These are phyloP conservation scores for Bombus sylvicola DNA, from an alignment of 1,140 invertebrate species.

Conservation along the genomic window DNA sequence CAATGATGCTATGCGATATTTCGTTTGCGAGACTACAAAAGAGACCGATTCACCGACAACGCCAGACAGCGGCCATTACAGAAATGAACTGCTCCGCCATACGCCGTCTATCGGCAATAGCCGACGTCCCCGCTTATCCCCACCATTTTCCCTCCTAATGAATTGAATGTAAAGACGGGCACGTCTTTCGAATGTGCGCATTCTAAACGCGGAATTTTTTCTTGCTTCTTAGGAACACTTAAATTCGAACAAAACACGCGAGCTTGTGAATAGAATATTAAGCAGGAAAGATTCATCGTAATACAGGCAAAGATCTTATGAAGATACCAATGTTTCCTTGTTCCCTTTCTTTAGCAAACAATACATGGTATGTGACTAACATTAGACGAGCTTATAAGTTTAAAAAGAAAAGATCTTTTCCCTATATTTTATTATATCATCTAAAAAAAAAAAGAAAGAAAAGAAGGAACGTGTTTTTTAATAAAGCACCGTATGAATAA, in stretches of 20 bases:
- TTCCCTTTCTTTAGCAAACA: neutral
- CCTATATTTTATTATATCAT: neutral
- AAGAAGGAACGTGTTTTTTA: neutral
- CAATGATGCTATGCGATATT: neutral
- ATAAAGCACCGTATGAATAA: neutral
- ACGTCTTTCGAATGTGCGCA: constrained; percentile 15
- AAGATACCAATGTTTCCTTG: neutral
- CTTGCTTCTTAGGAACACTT: neutral
- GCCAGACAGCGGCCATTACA: constrained; percentile 81
- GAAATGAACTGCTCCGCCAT: constrained; percentile 67
- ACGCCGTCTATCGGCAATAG: constrained; percentile 65
- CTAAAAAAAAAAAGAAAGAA: neutral
- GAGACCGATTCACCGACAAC: constrained; percentile 73
- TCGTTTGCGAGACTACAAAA: constrained; percentile 46
- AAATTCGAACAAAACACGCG: neutral
- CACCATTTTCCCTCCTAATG: neutral
- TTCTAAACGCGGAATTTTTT: neutral
- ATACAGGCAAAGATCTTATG: too few species aligned
- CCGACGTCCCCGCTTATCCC: constrained; percentile 25
- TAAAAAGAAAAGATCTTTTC: neutral
- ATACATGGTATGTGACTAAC: neutral
- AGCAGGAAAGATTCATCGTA: neutral
- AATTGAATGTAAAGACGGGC: constrained; percentile 20
- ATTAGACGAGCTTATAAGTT: neutral
- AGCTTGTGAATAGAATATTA: neutral